These are phyloP conservation scores for Pseudocheirus occidentalis DNA, from an alignment of 2,797 vertebrate genomes.

Conservation along the genomic window DNA sequence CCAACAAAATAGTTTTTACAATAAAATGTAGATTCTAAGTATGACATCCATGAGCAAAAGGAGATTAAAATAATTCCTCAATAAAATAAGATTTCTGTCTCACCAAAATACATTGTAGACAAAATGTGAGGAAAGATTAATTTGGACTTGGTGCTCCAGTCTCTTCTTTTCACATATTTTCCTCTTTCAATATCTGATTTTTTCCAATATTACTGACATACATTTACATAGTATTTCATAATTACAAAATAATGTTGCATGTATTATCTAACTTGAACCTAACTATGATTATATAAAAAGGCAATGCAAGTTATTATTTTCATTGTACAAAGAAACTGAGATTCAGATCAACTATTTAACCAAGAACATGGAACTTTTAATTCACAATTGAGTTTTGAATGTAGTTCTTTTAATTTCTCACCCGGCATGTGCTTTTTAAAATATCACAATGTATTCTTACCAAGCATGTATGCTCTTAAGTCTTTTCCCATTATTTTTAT, in stretches of 20 bases:
- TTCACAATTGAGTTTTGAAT: background rate
- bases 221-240: background rate
- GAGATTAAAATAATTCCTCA: background rate
- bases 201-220: background rate
- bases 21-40: background rate
- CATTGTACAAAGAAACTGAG: background rate
- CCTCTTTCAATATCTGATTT: background rate
- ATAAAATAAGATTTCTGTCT: background rate
- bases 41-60: background rate
- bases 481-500: too few species aligned
- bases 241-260: background rate
- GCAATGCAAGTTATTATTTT: background rate
- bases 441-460: too few species aligned
- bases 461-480: too few species aligned
- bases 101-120: background rate
- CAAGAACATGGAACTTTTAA: background rate
- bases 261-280: background rate
- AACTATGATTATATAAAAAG: background rate
- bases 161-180: background rate
- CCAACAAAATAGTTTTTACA: background rate
- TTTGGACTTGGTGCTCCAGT: background rate
- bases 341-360: background rate
- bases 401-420: background rate
- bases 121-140: background rate
- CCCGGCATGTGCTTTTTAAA: too few species aligned